Conservation (phyloP, 1,140 invertebrate species). For the Halictus rubicundus region DNA sequence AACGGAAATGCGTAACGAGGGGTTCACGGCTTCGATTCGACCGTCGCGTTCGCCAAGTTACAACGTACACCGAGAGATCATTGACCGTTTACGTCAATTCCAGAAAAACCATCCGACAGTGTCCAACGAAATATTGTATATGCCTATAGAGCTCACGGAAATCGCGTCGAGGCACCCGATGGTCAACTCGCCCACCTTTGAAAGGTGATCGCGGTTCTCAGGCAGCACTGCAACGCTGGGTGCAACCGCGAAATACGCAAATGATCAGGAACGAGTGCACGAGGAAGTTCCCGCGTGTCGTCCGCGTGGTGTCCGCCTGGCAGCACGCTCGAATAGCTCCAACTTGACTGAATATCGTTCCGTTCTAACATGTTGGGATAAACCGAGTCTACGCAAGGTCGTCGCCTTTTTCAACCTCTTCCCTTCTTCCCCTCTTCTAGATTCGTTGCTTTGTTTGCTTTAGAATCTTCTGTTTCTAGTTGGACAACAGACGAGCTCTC, state of each 20-base stretch:
- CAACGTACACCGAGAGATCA: too few relatives aligned
- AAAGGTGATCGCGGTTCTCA: too few relatives aligned
- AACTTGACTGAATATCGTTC: constrained; percentile 48
- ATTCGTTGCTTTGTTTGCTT: background rate
- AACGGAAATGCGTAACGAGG: too few relatives aligned
- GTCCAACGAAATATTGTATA: too few relatives aligned
- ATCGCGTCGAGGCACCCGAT: background rate
- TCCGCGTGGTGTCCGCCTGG: background rate
- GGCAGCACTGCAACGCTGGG: background rate
- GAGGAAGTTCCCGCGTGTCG: background rate
- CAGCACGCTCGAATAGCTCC: constrained; percentile 21
- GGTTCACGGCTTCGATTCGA: too few relatives aligned
- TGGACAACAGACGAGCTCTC: background rate
- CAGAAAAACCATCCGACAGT: too few relatives aligned
- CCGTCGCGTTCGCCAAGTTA: too few relatives aligned
- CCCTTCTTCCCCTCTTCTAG: background rate
- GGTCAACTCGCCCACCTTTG: too few relatives aligned
- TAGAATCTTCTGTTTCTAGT: background rate
- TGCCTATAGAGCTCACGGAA: too few relatives aligned
- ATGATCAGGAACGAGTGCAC: background rate
- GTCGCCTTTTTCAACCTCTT: background rate
- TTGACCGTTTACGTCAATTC: too few relatives aligned
- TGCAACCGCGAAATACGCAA: background rate
- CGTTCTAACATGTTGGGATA: background rate
- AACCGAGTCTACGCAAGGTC: constrained; percentile 22